Conservation (phyloP, 2,113 vertebrate species). For the Hippopotamus amphibius region DNA sequence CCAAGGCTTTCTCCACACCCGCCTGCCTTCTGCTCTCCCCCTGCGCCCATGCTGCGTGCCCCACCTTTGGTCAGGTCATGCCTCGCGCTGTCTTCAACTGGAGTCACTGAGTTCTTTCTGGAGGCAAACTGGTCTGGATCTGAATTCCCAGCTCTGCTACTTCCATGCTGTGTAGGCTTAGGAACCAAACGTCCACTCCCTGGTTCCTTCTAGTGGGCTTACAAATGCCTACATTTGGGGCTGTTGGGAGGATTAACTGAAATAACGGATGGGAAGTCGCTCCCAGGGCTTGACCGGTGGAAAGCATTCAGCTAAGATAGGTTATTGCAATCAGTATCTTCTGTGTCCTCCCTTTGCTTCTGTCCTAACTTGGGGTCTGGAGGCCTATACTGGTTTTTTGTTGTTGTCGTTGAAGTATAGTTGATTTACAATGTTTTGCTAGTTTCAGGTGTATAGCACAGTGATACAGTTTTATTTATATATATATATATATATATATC, state of each 20-base stretch:
- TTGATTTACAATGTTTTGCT: not conserved
- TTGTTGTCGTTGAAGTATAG: not conserved
- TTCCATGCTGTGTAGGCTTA: not conserved
- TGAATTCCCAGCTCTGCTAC: not conserved
- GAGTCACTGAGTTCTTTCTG: not conserved
- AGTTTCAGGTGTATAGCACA: not conserved
- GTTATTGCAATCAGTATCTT: not conserved
- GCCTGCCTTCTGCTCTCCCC: not conserved
- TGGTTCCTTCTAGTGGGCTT: not conserved
- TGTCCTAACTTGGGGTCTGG: not conserved
- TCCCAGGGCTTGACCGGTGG: not conserved
- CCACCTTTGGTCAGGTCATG: not conserved
- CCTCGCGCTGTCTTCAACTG: not conserved
- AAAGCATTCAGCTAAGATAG: not conserved
- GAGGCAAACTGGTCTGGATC: not conserved
- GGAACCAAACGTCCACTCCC: not conserved
- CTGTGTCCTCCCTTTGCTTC: not conserved
- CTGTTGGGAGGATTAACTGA: not conserved
- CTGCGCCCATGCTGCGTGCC: not conserved
- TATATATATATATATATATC: accelerated
- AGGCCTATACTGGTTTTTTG: not conserved
- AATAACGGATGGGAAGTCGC: not conserved
- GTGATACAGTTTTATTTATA: not conserved
- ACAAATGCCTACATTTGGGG: not conserved
- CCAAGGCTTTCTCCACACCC: not conserved